Conservation (phyloP, 1,140 invertebrate species). For the Chrysomallon squamiferum region DNA sequence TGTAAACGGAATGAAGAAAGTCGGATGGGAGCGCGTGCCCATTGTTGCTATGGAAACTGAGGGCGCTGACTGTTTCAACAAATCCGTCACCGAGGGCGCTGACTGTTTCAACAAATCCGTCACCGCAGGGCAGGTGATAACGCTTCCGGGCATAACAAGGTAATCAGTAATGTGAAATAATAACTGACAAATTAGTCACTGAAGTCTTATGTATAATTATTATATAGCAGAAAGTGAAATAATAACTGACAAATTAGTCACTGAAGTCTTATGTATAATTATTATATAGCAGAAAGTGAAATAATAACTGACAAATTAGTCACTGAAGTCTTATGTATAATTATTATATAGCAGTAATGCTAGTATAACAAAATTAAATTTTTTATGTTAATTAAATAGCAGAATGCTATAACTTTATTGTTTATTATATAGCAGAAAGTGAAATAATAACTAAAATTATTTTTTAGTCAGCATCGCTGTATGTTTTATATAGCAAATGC, state of each 20-base stretch:
- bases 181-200: neutral
- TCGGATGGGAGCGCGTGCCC: slow-evolving; percentile 63
- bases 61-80: slow-evolving; percentile 65
- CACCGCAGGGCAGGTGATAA: slow-evolving; percentile 59
- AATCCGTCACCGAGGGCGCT: slow-evolving; percentile 64
- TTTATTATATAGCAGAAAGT: no score
- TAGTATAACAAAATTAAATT: no score
- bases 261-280: neutral
- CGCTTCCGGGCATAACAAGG: slow-evolving; percentile 64
- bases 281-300: neutral
- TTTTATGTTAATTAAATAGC: no score
- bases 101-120: slow-evolving; percentile 64
- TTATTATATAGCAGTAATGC: neutral
- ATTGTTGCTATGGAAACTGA: slow-evolving; percentile 68
- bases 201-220: neutral
- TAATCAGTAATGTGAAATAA: slow-evolving; percentile 18
- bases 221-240: neutral
- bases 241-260: neutral
- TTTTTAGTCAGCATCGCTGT: no score
- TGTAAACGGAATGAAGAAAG: slow-evolving; percentile 53
- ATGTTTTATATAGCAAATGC: no score
- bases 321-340: neutral
- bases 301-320: neutral
- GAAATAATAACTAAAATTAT: no score
- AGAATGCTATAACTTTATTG: no score